Evolutionary conservation across 2,797 vertebrate genomes (phyloP).

Genomic region (Poecile montanus): DNA sequence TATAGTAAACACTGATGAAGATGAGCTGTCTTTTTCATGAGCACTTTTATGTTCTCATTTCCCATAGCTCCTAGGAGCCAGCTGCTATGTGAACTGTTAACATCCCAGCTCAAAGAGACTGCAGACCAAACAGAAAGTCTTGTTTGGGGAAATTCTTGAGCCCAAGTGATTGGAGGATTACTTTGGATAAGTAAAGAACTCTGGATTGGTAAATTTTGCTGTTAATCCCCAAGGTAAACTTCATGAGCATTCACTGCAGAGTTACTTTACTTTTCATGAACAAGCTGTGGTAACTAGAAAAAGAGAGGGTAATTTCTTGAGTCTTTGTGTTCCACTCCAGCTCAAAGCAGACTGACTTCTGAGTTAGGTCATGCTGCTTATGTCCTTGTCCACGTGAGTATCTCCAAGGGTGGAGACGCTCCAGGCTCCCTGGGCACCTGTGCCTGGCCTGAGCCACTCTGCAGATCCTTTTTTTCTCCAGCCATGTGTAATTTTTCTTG

Average conservation of each 20-base stretch:
- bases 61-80: not conserved
- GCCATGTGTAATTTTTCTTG: not conserved
- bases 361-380: not conserved
- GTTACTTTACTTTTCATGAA: not conserved
- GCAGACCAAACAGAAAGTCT: not conserved
- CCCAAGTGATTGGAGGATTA: not conserved
- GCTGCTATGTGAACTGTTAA: not conserved
- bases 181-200: not conserved
- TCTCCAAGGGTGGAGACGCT: not conserved
- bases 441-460: not conserved
- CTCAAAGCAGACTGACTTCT: not conserved
- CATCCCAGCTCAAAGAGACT: not conserved
- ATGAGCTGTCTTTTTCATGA: not conserved
- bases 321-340: not conserved
- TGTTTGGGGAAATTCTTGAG: not conserved
- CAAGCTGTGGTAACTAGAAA: not conserved
- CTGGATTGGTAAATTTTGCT: not conserved
- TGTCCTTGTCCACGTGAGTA: not conserved
- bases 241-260: not conserved
- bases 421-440: not conserved
- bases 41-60: not conserved
- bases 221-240: not conserved
- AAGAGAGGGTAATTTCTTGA: not conserved
- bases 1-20: not conserved
- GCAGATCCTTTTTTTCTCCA: not conserved